Conservation (phyloP, 2,797 vertebrate species). For the Astyanax mexicanus region DNA sequence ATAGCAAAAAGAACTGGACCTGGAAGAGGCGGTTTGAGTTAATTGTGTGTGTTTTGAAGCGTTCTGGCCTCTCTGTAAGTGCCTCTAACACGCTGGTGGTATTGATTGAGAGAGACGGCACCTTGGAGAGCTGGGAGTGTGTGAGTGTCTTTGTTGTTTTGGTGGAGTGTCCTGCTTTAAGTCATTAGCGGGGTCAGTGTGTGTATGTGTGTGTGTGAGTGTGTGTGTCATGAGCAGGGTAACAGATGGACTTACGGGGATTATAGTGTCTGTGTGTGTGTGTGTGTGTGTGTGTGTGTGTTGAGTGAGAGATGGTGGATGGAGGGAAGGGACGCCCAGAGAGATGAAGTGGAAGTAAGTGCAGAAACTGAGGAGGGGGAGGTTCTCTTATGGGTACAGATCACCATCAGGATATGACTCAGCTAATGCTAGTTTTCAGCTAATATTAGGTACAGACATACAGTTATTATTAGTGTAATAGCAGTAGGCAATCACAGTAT, state of each 20-base stretch:
- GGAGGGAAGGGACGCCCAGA: conserved; percentile 14
- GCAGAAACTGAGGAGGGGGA: background rate
- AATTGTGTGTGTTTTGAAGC: background rate
- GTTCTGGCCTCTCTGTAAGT: background rate
- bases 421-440: conserved; percentile 1
- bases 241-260: conserved; percentile 62
- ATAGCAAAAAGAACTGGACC: too few relatives aligned
- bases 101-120: conserved; percentile 8
- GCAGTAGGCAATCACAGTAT: too few relatives aligned
- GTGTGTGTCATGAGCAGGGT: conserved; percentile 53
- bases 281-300: conserved; percentile 21
- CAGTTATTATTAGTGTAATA: too few relatives aligned
- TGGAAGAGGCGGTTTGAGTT: background rate
- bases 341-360: conserved; percentile 30
- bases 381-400: conserved; percentile 30
- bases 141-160: conserved; percentile 39
- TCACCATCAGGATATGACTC: conserved; percentile 49
- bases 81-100: conserved; percentile 11
- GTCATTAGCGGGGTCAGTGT: conserved; percentile 46
- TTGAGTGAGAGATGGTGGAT: background rate
- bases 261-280: conserved; percentile 40
- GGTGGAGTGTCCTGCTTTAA: conserved; percentile 32
- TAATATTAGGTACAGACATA: conserved; percentile 32
- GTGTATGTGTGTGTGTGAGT: conserved; percentile 40
- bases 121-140: background rate